Evolutionary conservation across 1,140 invertebrate genomes (phyloP), one percentile per base, ranked within the genome.

Genomic region (Campoletis sonorensis): DNA sequence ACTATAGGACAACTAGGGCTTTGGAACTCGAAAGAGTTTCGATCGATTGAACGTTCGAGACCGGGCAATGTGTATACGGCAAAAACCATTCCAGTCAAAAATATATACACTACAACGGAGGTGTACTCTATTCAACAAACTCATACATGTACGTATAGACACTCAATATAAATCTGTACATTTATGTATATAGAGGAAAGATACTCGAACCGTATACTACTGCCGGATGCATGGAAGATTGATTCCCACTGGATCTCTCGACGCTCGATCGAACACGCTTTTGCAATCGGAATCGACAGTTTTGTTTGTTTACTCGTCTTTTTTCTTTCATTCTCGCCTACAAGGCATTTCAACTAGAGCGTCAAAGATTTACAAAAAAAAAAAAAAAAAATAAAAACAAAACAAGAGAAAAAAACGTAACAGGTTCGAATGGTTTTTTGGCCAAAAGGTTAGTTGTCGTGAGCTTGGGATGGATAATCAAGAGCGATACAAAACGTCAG

Each of bases 211-310:
- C 68, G 51, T 26, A 79, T 30, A 79, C 77, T 58, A 13, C 70
- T 67, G 64, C 79, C 79, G 82, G 82, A 83, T 81, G 45, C 67
- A 83, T 68, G 79, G 82, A 83, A 83, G 82, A 83, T 83, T 81
- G 79, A 83, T 83, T 83, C 71, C 80, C 70, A 45, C 70, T 83
- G 82, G 80, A 83, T 83, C 54, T 84, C 80, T 84, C 80, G 80
- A 79, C 73, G 80, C 83, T 80, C 71, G 80, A 81, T 81, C 79
- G 78, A 84, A 81, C 82, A 81, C 79, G 67, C 67, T 81, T 84
- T 81, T 80, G 83, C 82, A 83, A 81, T 83, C 79, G 71, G 45
- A 79, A 77, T 70, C 27, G 73, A n/a, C 26, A 49, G 49, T 23
- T 33, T 81, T 80, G 45, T 84, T 79, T 80, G 49, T 54, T 77